Evolutionary conservation across 35 echinoderm and acorn worm genomes (phyloP).

Genomic region (Chiridota heheva): DNA sequence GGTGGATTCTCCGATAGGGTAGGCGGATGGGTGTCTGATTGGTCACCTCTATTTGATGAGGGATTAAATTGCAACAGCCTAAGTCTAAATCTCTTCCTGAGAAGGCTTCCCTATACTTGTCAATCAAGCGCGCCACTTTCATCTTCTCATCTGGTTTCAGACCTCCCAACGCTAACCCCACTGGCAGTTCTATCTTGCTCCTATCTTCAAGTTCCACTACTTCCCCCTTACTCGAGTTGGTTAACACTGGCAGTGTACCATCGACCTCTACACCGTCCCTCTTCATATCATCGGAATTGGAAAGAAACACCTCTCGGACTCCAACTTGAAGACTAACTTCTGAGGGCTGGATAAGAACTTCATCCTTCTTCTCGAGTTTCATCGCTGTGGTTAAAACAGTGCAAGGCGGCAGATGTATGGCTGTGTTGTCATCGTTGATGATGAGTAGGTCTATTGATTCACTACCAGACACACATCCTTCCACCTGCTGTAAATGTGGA

Average conservation of each 20-base stretch:
- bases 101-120: slow-evolving; percentile 28
- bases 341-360: not conserved
- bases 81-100: slow-evolving; percentile 40
- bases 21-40: slow-evolving; percentile 31
- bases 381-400: not conserved
- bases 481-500: not conserved
- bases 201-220: not conserved
- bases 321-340: not conserved
- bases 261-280: not conserved
- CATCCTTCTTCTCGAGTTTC: not conserved
- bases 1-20: slow-evolving; percentile 50
- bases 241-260: not conserved
- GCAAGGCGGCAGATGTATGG: not conserved
- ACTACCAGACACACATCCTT: not conserved
- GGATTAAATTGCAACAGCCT: slow-evolving; percentile 52
- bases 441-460: not conserved
- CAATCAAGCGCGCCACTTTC: slow-evolving; percentile 17
- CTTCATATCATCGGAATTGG: not conserved
- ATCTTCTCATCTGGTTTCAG: not conserved
- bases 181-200: slow-evolving; percentile 1
- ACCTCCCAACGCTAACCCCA: slow-evolving; percentile 1
- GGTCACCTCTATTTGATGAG: slow-evolving; percentile 49
- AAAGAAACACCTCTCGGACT: slow-evolving; percentile 6
- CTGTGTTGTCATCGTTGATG: not conserved
- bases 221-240: not conserved